These are phyloP conservation scores for Eudyptes chrysolophus DNA, from an alignment of 2,113 vertebrate species.

Conservation along the genomic window DNA sequence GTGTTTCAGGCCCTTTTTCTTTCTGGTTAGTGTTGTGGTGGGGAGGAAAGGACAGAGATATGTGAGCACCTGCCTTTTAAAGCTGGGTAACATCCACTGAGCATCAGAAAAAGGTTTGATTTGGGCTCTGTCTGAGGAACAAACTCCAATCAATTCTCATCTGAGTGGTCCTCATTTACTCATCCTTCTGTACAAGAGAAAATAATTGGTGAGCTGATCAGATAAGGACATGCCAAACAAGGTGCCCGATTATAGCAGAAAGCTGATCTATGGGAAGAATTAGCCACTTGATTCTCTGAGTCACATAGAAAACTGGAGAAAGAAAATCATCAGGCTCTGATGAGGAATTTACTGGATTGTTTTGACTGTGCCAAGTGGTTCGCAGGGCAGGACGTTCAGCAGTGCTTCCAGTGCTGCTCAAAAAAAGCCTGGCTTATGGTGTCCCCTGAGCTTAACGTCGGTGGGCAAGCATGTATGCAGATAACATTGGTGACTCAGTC, in stretches of 20 bases:
- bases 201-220: neutral
- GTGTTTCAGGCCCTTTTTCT: neutral
- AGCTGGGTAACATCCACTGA: neutral
- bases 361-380: neutral
- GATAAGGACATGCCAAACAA: neutral
- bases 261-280: neutral
- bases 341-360: neutral
- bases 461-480: rapidly evolving
- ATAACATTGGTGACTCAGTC: neutral
- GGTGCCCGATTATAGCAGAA: neutral
- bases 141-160: neutral
- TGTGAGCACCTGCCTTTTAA: neutral
- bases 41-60: neutral
- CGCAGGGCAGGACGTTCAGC: neutral
- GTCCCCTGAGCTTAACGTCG: rapidly evolving
- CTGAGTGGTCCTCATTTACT: neutral
- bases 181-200: neutral
- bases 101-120: neutral
- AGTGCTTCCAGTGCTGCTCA: neutral
- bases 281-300: neutral
- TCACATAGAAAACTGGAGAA: neutral
- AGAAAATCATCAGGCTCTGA: neutral
- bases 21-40: neutral
- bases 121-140: neutral
- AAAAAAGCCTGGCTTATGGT: neutral